phyloP scores from a whole-genome alignment of 1,140 invertebrate genomes.

The Epicauta chinensis region DNA sequence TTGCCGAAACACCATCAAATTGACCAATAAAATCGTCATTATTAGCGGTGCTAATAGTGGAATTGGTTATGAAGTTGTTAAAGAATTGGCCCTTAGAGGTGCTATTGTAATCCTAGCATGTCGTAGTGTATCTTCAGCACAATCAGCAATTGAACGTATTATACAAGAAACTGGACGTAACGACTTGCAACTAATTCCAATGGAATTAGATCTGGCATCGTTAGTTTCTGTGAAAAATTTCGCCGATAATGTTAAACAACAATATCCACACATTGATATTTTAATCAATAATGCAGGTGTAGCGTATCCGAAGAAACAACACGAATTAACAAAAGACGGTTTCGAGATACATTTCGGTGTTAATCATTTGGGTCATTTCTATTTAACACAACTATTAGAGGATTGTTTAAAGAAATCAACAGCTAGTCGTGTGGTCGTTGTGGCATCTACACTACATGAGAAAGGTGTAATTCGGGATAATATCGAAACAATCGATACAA shows the following conservation, averaged over 20 bases:
- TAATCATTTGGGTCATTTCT: slow-evolving; percentile 77
- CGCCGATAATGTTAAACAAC: slow-evolving; percentile 54
- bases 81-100: slow-evolving; percentile 45
- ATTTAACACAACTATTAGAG: slow-evolving; percentile 73
- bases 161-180: slow-evolving; percentile 18
- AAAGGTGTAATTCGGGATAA: slow-evolving; percentile 70
- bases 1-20: slow-evolving; percentile 34
- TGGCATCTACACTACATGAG: slow-evolving; percentile 48
- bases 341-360: slow-evolving; percentile 79
- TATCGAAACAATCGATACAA: slow-evolving; percentile 51
- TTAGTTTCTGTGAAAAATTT: slow-evolving; percentile 66
- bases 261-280: slow-evolving; percentile 59
- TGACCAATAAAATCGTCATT: slow-evolving; percentile 51
- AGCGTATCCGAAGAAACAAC: slow-evolving; percentile 47
- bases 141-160: slow-evolving; percentile 47
- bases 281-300: slow-evolving; percentile 75
- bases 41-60: slow-evolving; percentile 57
- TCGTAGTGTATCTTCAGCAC: slow-evolving; percentile 55
- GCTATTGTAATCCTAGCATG: slow-evolving; percentile 78
- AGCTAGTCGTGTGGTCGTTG: slow-evolving; percentile 55
- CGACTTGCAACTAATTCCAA: slow-evolving; percentile 41
- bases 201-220: slow-evolving; percentile 64
- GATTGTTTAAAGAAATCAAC: slow-evolving; percentile 56
- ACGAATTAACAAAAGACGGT: slow-evolving; percentile 64
- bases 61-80: slow-evolving; percentile 53